These are phyloP conservation scores for Idaea biselata DNA, from an alignment of 2,888 invertebrate genomes.

Conservation along the genomic window DNA sequence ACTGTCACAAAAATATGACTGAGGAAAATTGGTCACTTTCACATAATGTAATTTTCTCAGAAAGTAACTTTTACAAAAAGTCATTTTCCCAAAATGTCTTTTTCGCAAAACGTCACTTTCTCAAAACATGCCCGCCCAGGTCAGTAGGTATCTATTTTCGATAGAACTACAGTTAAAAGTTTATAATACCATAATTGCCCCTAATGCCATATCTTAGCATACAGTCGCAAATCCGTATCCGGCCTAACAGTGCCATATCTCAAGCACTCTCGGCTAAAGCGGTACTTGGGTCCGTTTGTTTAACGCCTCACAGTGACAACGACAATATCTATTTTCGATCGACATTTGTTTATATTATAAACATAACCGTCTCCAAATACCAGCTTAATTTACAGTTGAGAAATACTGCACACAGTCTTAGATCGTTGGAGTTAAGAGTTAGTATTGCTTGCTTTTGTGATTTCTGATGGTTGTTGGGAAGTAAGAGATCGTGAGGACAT, in stretches of 20 bases:
- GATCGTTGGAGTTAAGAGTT: background rate
- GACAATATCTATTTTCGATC: conserved; percentile 71
- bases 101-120: no score
- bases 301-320: conserved; percentile 62
- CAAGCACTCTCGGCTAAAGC: conserved; percentile 32
- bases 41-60: no score
- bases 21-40: no score
- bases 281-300: conserved; percentile 50
- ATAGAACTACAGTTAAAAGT: no score
- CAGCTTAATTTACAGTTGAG: conserved; percentile 16
- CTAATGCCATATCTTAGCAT: background rate
- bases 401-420: conserved; percentile 9
- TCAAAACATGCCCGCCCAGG: no score
- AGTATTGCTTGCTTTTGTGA: conserved; percentile 8
- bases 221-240: conserved; percentile 31
- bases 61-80: no score
- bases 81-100: no score
- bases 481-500: conserved; percentile 47
- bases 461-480: conserved; percentile 14
- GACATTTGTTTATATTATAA: conserved; percentile 67
- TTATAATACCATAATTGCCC: no score
- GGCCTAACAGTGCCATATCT: conserved; percentile 39
- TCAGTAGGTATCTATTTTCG: no score
- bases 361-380: conserved; percentile 48
- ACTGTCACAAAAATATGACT: no score